A percentile compares a stretch with the other conserved stretches of the same genome.
These are phyloP conservation scores for Drosophila quasianomalipes DNA, from an alignment of 2,888 invertebrate genomes.

Conservation along the genomic window DNA sequence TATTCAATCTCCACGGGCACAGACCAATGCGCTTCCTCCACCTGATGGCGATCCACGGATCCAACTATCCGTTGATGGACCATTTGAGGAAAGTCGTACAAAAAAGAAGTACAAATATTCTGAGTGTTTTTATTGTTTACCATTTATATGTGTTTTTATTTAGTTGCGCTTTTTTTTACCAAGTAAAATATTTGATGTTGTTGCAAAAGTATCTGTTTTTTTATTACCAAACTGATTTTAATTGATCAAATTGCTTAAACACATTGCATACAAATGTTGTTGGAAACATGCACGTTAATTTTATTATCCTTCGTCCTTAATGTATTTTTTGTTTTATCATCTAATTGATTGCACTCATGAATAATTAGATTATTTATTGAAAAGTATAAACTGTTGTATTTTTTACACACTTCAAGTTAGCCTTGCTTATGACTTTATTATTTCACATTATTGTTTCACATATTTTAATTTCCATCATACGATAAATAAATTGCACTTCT, in stretches of 20 bases:
- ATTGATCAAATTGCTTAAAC: conserved; percentile 70
- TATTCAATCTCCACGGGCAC: conserved; percentile 63
- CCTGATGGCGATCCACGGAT: conserved; percentile 10
- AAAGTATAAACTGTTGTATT: not conserved
- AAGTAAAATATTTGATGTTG: conserved; percentile 29
- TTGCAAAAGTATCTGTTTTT: conserved; percentile 29
- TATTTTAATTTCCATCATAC: conserved; percentile 3
- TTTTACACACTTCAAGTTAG: not conserved
- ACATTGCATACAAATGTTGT: conserved; percentile 7
- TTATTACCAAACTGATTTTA: conserved; percentile 63
- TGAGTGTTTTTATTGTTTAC: conserved; percentile 12
- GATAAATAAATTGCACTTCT: conserved; percentile 26
- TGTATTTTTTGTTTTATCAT: not conserved
- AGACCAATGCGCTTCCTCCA: conserved; percentile 33
- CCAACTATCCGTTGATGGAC: conserved; percentile 48
- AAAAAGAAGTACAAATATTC: conserved; percentile 30
- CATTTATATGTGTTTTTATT: conserved; percentile 34
- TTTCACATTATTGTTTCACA: not conserved
- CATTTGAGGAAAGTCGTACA: conserved; percentile 27
- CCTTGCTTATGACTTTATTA: not conserved
- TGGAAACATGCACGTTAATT: not conserved
- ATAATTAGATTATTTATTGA: not conserved
- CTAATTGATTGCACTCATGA: not conserved
- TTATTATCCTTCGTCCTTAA: not conserved
- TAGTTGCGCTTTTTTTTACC: conserved; percentile 10